A percentile compares a stretch with the other conserved stretches of the same genome.
These are phyloP conservation scores for Andinoacara biseriatus DNA, from an alignment of 2,113 vertebrate species.

Conservation along the genomic window DNA sequence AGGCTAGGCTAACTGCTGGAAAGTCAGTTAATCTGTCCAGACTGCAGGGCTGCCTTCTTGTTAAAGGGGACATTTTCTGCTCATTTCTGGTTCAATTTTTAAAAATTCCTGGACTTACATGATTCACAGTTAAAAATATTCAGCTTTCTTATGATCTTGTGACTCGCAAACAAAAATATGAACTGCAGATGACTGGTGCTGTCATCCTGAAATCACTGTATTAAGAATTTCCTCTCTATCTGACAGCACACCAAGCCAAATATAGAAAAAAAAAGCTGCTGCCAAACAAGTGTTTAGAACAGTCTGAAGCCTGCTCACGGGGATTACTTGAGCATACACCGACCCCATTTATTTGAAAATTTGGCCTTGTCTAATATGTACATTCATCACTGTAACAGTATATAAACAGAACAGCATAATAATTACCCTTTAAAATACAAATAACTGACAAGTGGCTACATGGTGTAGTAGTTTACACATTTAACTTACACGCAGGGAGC, in stretches of 20 bases:
- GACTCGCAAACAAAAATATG: neutral
- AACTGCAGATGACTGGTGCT: neutral
- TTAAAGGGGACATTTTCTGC: neutral
- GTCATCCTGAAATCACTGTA: neutral
- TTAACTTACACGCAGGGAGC: neutral
- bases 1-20: neutral
- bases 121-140: neutral
- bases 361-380: too few relatives aligned
- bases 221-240: neutral
- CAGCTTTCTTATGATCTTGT: neutral
- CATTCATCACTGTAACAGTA: too few relatives aligned
- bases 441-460: neutral
- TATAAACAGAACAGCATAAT: neutral
- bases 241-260: neutral
- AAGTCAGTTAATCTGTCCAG: neutral
- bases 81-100: neutral
- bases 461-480: neutral
- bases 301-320: neutral
- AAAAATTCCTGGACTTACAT: neutral
- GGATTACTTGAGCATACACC: too few relatives aligned
- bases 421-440: neutral
- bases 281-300: too few relatives aligned
- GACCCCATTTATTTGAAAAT: neutral
- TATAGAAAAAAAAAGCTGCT: neutral
- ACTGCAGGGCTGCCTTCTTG: neutral